Evolutionary conservation across 2,888 invertebrate species (phyloP).

Genomic region (Platycheirus albimanus): DNA sequence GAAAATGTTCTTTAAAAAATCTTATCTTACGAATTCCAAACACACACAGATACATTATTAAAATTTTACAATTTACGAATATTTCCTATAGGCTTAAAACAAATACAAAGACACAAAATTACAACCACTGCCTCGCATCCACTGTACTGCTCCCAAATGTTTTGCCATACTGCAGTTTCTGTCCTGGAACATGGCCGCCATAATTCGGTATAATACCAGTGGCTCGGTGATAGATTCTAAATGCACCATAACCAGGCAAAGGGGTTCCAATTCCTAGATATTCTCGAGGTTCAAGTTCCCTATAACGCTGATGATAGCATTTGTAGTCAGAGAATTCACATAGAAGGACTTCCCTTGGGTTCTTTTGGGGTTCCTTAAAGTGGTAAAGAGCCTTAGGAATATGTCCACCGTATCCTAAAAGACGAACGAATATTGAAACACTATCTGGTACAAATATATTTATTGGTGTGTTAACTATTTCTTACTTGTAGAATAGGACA

Average conservation of each 20-base stretch:
- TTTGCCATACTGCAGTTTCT: conserved; percentile 87
- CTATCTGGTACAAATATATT: too few relatives aligned
- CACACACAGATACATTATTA: too few relatives aligned
- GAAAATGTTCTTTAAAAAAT: too few relatives aligned
- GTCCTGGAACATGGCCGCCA: conserved; percentile 89
- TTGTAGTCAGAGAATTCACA: conserved; percentile 87
- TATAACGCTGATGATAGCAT: conserved; percentile 87
- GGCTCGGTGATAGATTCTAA: conserved; percentile 88
- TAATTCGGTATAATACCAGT: conserved; percentile 89
- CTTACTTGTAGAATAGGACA: conserved; percentile 3
- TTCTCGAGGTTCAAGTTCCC: conserved; percentile 87
- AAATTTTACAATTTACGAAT: too few relatives aligned
- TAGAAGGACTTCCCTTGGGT: conserved; percentile 86
- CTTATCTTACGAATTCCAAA: too few relatives aligned
- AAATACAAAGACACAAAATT: too few relatives aligned
- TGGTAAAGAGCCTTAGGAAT: conserved; percentile 73
- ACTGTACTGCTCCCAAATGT: conserved; percentile 88
- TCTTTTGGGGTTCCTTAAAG: conserved; percentile 80
- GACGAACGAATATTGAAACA: not conserved
- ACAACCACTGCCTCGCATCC: conserved; percentile 87
- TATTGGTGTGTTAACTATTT: not conserved
- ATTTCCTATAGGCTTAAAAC: too few relatives aligned
- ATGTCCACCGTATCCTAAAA: conserved; percentile 75
- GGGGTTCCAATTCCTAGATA: conserved; percentile 73
- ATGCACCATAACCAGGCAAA: conserved; percentile 47